Conservation (phyloP, 2,113 vertebrate genomes). For the Phaethon lepturus region DNA sequence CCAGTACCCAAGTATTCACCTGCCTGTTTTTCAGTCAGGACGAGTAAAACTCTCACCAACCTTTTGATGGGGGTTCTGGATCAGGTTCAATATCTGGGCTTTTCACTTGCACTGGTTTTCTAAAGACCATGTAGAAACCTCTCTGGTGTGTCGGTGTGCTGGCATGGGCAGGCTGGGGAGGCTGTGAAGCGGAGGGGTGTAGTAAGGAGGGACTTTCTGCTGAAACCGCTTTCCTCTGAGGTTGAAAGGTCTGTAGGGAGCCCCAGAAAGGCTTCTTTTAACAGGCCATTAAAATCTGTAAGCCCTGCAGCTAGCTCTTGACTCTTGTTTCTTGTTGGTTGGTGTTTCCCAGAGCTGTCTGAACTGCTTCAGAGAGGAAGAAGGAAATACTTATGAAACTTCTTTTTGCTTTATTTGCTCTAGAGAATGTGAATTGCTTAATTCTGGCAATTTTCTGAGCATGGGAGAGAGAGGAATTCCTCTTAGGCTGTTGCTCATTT, state of each 20-base stretch:
- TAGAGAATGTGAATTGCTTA: conserved; percentile 51
- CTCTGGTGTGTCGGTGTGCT: fast-evolving
- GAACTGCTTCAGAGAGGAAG: neutral
- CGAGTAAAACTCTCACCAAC: neutral
- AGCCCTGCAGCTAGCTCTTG: neutral
- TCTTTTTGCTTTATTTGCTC: conserved; percentile 19
- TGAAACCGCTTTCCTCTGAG: neutral
- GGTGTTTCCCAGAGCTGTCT: neutral
- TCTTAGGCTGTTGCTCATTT: conserved; percentile 1
- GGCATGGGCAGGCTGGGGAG: neutral
- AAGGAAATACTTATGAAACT: neutral
- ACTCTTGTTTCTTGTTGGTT: neutral
- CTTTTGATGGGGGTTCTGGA: neutral
- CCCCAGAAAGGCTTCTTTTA: neutral
- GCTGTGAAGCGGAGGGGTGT: neutral
- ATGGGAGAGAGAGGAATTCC: conserved; percentile 37
- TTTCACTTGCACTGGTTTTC: neutral
- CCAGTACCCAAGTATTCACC: neutral
- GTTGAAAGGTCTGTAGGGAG: neutral
- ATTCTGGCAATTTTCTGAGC: conserved; percentile 30
- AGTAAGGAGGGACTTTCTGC: neutral
- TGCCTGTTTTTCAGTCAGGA: neutral
- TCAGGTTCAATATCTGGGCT: neutral
- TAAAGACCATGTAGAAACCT: neutral
- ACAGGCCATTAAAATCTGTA: neutral